Conservation (phyloP, 2,888 invertebrate species). For the Acrocera orbiculus region DNA sequence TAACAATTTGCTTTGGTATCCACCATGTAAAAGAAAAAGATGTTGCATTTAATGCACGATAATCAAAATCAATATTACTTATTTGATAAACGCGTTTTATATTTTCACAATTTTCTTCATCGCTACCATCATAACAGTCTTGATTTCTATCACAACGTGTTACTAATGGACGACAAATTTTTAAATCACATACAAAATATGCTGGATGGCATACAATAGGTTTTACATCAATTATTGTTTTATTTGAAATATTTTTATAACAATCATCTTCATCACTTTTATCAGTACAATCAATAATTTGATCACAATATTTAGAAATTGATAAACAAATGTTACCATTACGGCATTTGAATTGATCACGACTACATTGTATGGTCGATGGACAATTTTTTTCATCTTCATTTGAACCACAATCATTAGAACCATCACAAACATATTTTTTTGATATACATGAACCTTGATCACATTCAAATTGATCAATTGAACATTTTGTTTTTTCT, state of each 20-base stretch:
- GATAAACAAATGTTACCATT: conserved; percentile 45
- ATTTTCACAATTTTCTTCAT: conserved; percentile 49
- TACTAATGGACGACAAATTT: conserved; percentile 40
- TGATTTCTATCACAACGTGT: conserved; percentile 46
- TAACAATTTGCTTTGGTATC: conserved; percentile 24
- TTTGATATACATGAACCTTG: conserved; percentile 41
- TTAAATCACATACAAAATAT: conserved; percentile 42
- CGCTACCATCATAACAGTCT: conserved; percentile 58
- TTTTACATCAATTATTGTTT: background rate
- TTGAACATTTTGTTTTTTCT: conserved; percentile 26
- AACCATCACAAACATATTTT: conserved; percentile 36
- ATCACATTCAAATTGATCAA: conserved; percentile 15
- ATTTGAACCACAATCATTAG: conserved; percentile 37
- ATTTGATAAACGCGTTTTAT: conserved; percentile 34
- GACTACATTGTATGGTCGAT: conserved; percentile 24
- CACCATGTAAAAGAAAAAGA: conserved; percentile 49
- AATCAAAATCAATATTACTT: conserved; percentile 45
- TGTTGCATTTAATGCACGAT: conserved; percentile 41
- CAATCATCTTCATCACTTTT: conserved; percentile 37
- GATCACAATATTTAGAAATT: conserved; percentile 34
- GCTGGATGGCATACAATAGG: conserved; percentile 19
- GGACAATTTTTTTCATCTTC: conserved; percentile 43
- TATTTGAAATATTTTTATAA: conserved; percentile 11
- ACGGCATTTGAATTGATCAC: conserved; percentile 38
- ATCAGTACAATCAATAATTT: conserved; percentile 36